A percentile compares a stretch with the other conserved stretches of the same genome.
Evolutionary conservation across 2,797 vertebrate genomes (phyloP).

Genomic region (Mycteria americana): DNA sequence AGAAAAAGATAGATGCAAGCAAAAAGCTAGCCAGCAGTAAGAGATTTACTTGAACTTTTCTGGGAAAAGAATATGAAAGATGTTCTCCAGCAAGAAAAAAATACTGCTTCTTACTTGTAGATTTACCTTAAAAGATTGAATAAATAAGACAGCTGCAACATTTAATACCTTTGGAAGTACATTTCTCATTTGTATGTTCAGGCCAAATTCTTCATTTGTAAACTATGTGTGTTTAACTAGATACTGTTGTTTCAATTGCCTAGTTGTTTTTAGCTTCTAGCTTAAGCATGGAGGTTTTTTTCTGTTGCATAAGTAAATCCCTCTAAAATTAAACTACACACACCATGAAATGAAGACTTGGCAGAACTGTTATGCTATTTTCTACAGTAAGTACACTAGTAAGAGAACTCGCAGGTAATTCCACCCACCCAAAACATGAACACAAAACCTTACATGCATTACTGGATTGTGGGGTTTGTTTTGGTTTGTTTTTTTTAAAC

Average conservation of each 20-base stretch:
- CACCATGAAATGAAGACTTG: background rate
- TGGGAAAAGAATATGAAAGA: background rate
- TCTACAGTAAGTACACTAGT: background rate
- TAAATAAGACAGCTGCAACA: background rate
- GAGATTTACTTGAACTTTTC: background rate
- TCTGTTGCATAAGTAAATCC: background rate
- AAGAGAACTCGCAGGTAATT: slow-evolving; percentile 9
- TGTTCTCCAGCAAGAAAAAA: background rate
- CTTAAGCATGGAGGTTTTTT: background rate
- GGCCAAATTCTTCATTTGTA: background rate
- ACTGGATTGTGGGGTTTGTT: background rate
- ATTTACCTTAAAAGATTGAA: background rate
- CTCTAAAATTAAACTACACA: slow-evolving; percentile 15
- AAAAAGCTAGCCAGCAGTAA: background rate
- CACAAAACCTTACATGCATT: background rate
- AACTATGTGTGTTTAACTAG: background rate
- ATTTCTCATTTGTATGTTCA: background rate
- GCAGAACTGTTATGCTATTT: background rate
- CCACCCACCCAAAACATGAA: background rate
- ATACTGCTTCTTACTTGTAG: background rate
- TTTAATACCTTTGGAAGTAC: background rate
- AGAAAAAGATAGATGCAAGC: background rate
- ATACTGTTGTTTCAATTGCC: background rate
- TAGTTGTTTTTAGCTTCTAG: background rate
- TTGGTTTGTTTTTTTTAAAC: background rate